Base-by-base conservation (phyloP, 1,140 invertebrate genomes). In the Steinernema khuongi region DNA sequence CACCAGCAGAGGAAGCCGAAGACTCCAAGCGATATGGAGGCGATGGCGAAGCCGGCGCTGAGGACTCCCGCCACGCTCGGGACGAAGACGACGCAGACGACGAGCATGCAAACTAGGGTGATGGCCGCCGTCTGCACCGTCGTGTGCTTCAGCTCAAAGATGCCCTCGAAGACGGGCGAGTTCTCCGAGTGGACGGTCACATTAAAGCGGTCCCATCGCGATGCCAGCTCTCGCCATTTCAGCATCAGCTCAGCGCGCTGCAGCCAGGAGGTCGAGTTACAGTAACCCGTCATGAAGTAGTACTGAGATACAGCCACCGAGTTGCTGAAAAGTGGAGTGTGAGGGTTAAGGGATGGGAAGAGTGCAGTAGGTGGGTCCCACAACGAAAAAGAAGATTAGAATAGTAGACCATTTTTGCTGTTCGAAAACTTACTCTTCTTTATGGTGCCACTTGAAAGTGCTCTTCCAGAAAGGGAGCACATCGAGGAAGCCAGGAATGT, bases 1-100 rank as follows among this genome's bases (percentile, higher is more conserved):
- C 94, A 96, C 0, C 95, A 87, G 0, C 93, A 90, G 93, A 97
- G 95, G 87, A 95, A 96, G 0, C 94, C 94, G 0, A 94, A 91
- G 0, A 97, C 93, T 18, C 70, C 70, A 4, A 71, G 31, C 7
- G 17, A 19, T 11, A 71, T 67, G 4, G 70, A 71, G n/a, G 30
- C 30, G 70, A 71, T 44, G 4, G 70, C 31, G 31, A 50, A 71
- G 4, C 31, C 44, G 60, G 44, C 44, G 70, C 30, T 44, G 11
- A 71, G 44, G 29, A 71, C 93, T 82, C 94, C 94, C 1, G 94
- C 85, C 14, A 94, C 89, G 80, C 94, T 94, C 0, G 94, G 94
- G 31, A 97, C 95, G 83, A 97, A 96, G 66, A 97, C 90, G 79
- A 94, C 91, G 0, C 93, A 93, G 18, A 95, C 92, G 33, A 95